phyloP scores from a whole-genome alignment of 2,888 invertebrate species.

The Matsumyia berberina region DNA sequence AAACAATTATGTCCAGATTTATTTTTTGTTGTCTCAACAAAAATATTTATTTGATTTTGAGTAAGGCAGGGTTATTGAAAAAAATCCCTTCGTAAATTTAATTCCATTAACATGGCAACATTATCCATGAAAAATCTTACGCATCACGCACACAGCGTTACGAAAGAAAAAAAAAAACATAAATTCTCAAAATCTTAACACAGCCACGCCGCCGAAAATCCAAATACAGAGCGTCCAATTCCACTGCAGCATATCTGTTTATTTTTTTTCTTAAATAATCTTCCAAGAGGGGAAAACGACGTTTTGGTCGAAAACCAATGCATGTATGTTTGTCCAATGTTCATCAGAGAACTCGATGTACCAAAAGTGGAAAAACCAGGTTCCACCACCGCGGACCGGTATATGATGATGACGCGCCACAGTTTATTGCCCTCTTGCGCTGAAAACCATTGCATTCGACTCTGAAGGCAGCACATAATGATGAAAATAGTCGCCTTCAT shows the following conservation, averaged over 20 bases:
- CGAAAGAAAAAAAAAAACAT: neutral
- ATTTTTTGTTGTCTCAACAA: no score
- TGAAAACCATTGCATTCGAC: conserved; percentile 36
- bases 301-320: conserved; percentile 68
- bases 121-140: neutral
- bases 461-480: conserved; percentile 15
- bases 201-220: neutral
- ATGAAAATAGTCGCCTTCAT: conserved; percentile 44
- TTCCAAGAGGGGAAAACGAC: conserved; percentile 16
- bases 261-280: conserved; percentile 16
- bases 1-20: no score
- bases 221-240: conserved; percentile 5
- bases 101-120: conserved; percentile 23
- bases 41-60: no score
- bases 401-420: conserved; percentile 71
- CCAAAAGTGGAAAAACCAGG: conserved; percentile 76
- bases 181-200: conserved; percentile 4
- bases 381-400: conserved; percentile 63
- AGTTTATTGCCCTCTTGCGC: conserved; percentile 81
- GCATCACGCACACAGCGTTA: conserved; percentile 2
- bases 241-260: conserved; percentile 24
- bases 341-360: conserved; percentile 54
- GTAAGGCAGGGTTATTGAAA: neutral
- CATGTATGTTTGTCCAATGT: conserved; percentile 29
- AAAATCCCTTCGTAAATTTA: neutral